phyloP scores from a whole-genome alignment of 2,113 vertebrate species.

The Paralichthys olivaceus region DNA sequence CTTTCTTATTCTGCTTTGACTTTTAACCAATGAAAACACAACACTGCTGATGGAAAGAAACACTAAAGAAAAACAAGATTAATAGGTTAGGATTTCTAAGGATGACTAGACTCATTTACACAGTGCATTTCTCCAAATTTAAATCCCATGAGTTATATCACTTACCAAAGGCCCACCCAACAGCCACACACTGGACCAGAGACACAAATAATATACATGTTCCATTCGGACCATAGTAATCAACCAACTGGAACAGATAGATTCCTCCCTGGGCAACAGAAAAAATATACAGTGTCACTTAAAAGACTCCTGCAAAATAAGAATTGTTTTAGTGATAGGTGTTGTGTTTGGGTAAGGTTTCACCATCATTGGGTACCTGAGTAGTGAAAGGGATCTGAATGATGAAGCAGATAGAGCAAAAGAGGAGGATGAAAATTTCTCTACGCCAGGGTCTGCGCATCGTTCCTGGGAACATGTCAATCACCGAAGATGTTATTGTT shows the following conservation, averaged over 20 bases:
- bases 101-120: too few relatives aligned
- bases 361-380: constrained; percentile 21
- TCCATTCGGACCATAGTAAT: constrained; percentile 63
- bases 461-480: constrained; percentile 49
- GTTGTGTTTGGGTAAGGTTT: too few relatives aligned
- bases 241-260: constrained; percentile 55
- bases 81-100: too few relatives aligned
- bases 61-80: too few relatives aligned
- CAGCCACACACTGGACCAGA: constrained; percentile 54
- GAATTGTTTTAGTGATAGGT: too few relatives aligned
- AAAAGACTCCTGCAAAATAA: not conserved
- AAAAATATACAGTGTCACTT: not conserved
- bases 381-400: constrained; percentile 49
- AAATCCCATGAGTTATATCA: not conserved
- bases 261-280: constrained; percentile 59
- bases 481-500: constrained; percentile 38
- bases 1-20: too few relatives aligned
- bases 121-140: too few relatives aligned
- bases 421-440: constrained; percentile 15
- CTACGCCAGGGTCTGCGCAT: constrained; percentile 42
- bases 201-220: constrained; percentile 56
- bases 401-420: constrained; percentile 40
- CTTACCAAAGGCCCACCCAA: constrained; percentile 70
- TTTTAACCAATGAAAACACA: too few relatives aligned
- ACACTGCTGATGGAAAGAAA: too few relatives aligned